These are phyloP conservation scores for Scopus umbretta DNA, from an alignment of 2,113 vertebrate genomes.

Conservation along the genomic window DNA sequence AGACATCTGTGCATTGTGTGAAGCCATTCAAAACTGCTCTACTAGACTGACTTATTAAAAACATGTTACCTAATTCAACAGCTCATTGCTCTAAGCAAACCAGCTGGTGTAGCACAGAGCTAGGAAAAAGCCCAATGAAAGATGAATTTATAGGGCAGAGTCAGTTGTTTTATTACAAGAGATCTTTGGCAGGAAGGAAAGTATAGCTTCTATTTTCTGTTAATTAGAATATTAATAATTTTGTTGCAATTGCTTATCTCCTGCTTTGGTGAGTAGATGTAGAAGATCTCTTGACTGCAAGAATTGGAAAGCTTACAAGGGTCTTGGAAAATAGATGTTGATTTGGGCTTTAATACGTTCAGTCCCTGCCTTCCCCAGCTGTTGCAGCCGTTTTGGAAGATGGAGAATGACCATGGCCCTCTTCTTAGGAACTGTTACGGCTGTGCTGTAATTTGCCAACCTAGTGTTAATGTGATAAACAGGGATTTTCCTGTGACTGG, in stretches of 20 bases:
- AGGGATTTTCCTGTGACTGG: background rate
- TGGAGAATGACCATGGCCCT: background rate
- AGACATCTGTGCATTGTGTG: constrained; percentile 41
- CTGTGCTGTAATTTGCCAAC: background rate
- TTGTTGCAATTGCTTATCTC: background rate
- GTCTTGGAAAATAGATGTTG: background rate
- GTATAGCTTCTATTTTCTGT: background rate
- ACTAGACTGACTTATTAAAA: constrained; percentile 57
- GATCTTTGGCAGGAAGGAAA: background rate
- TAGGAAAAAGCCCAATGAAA: background rate
- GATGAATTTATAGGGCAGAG: constrained; percentile 21
- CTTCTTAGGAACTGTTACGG: background rate
- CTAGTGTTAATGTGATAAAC: background rate
- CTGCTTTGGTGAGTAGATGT: background rate
- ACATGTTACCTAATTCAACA: constrained; percentile 60
- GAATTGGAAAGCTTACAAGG: background rate
- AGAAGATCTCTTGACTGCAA: background rate
- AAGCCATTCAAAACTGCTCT: constrained; percentile 44
- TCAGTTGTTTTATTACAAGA: background rate
- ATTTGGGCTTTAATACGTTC: background rate
- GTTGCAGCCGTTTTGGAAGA: background rate
- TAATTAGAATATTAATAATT: background rate
- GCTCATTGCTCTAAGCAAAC: constrained; percentile 55
- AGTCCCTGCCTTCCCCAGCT: background rate
- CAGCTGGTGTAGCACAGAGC: constrained; percentile 49